phyloP scores from a whole-genome alignment of 2,888 invertebrate species.

The Microctonus aethiopoides region DNA sequence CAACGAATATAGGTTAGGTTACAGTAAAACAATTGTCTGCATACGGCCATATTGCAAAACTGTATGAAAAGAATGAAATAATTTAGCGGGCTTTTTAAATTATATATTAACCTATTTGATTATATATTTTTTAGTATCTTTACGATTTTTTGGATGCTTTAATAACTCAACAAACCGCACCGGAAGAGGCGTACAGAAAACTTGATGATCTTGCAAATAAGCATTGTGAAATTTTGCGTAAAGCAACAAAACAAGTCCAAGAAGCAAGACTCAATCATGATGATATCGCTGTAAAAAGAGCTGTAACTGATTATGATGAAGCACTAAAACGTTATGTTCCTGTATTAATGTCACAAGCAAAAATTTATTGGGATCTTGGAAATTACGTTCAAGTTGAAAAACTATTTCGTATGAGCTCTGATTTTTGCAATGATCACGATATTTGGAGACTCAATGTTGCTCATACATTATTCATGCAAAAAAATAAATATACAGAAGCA shows the following conservation, averaged over 20 bases:
- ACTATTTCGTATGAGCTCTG: slow-evolving; percentile 95
- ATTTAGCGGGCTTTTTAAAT: neutral
- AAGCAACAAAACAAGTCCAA: slow-evolving; percentile 93
- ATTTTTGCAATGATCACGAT: slow-evolving; percentile 98
- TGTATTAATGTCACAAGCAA: slow-evolving; percentile 99
- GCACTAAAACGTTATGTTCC: slow-evolving; percentile 94
- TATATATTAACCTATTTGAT: neutral
- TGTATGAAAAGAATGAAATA: neutral
- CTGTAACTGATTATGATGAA: slow-evolving; percentile 92
- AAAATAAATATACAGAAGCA: slow-evolving; percentile 97
- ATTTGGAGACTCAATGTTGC: slow-evolving; percentile 98
- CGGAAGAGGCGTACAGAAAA: slow-evolving; percentile 95
- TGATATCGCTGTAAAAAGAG: slow-evolving; percentile 88
- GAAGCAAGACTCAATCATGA: slow-evolving; percentile 90
- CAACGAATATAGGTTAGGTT: neutral
- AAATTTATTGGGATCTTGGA: slow-evolving; percentile 97
- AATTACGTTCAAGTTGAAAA: slow-evolving; percentile 97
- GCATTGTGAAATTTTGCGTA: slow-evolving; percentile 89
- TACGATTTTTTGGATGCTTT: slow-evolving; percentile 97
- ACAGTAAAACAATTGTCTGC: neutral
- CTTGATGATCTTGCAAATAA: slow-evolving; percentile 94
- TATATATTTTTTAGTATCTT: slow-evolving; percentile 75
- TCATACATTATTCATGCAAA: slow-evolving; percentile 99
- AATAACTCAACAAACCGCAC: slow-evolving; percentile 96
- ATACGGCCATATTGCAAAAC: neutral